These are phyloP conservation scores for Papilio aristodemus DNA, from an alignment of 1,140 invertebrate genomes.

Conservation along the genomic window DNA sequence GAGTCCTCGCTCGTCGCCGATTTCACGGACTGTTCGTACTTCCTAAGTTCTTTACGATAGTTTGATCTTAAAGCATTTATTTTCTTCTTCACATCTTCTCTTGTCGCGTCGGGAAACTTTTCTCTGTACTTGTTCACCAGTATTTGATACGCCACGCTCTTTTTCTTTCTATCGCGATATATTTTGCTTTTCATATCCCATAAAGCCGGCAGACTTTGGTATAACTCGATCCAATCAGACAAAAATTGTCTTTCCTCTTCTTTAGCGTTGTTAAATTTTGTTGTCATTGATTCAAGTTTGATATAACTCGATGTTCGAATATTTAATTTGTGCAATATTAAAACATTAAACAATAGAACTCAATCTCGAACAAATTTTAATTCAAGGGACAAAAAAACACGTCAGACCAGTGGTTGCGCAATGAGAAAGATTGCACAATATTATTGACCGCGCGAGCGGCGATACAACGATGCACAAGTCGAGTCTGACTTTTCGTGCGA, in stretches of 20 bases:
- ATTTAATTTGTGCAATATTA: not conserved
- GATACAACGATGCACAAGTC: not conserved
- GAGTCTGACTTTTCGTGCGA: not conserved
- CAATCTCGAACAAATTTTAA: not conserved
- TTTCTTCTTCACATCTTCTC: constrained; percentile 43
- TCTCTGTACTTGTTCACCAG: constrained; percentile 39
- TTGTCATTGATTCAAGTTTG: no score
- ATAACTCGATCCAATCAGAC: constrained; percentile 39
- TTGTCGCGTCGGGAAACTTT: constrained; percentile 38
- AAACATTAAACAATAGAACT: not conserved
- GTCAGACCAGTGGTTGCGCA: not conserved
- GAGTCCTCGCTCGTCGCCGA: no score
- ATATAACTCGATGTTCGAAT: no score
- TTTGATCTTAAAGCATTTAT: constrained; percentile 40
- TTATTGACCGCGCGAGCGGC: not conserved
- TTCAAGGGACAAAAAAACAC: not conserved
- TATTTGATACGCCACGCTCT: constrained; percentile 35
- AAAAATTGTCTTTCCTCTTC: constrained; percentile 38
- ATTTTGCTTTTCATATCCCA: constrained; percentile 42
- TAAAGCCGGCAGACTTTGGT: constrained; percentile 34
- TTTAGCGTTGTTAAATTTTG: not conserved
- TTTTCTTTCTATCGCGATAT: constrained; percentile 41
- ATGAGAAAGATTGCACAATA: constrained; percentile 1
- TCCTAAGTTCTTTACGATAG: constrained; percentile 39
- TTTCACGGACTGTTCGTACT: constrained; percentile 32